Evolutionary conservation across 2,113 vertebrate genomes (phyloP), one percentile per base, ranked within the genome.

Genomic region (Rafetus swinhoei): DNA sequence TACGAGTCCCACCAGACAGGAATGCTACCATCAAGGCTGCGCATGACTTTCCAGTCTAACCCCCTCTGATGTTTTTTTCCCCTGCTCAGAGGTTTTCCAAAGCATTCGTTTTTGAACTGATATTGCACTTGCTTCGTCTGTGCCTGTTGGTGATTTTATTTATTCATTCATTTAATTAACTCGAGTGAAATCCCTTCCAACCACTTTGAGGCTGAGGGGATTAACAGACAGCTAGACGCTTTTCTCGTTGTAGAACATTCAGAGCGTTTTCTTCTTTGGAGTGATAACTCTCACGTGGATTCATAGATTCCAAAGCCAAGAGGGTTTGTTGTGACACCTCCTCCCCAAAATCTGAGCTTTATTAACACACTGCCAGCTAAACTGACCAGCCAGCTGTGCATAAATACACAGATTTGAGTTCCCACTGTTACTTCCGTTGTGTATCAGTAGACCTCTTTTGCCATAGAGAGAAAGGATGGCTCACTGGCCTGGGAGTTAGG

Each of bases 91-190:
- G 2, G 45, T 18, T 94, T 88, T 25, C 22, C 6, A 39, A 80
- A 81, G 1, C 22, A 81, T 19, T 6, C 0, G 0, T 18, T 94
- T 92, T 62, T 50, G 89, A 86, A 72, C 11, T 25, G 32, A 77
- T 91, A 80, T 57, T 54, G 3, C 2, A 84, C 87, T 35, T 53
- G 29, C 0, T 0, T 3, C 3, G 5, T 39, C 3, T 55, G n/a
- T 91, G 39, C 53, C 32, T 77, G 24, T 76, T 79, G 19, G 1
- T 54, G 4, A 56, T 1, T 11, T 2, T 57, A 3, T 13, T 69
- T 69, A 77, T 50, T 77, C 3, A 1, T 12, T 72, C 59, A 18
- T 13, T 56, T 21, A 11, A 60, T 56, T 18, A 13, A 60, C 76
- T 60, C 27, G 5, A 84, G 32, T 6, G 93, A 90, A 92, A 87